Evolutionary conservation across 2,113 vertebrate genomes (phyloP).

Genomic region (Chaenocephalus aceratus): DNA sequence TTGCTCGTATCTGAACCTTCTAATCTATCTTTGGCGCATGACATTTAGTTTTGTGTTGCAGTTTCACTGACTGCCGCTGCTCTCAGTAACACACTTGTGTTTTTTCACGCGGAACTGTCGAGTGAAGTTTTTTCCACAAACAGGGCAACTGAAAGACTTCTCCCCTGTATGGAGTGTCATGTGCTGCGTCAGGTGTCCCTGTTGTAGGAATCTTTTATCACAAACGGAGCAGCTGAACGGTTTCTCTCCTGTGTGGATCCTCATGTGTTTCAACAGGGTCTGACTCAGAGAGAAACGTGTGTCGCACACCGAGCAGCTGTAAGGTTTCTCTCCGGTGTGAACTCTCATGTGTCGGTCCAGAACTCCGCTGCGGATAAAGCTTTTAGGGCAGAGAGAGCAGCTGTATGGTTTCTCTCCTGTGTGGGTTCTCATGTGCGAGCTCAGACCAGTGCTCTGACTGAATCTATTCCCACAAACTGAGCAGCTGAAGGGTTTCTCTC

Average conservation of each 20-base stretch:
- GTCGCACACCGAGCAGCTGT: slow-evolving; percentile 8
- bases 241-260: slow-evolving; percentile 24
- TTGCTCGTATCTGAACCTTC: neutral
- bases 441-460: neutral
- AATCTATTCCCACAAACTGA: neutral
- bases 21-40: neutral
- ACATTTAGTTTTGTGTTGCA: neutral
- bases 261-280: slow-evolving; percentile 16
- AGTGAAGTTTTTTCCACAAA: slow-evolving; percentile 5
- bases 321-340: slow-evolving; percentile 26
- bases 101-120: neutral
- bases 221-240: slow-evolving; percentile 22
- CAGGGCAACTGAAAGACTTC: neutral
- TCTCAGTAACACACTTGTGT: neutral
- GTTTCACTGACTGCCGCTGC: neutral
- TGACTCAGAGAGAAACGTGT: neutral
- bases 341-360: slow-evolving; percentile 29
- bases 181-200: slow-evolving; percentile 10
- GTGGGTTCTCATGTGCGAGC: slow-evolving; percentile 11
- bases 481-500: slow-evolving; percentile 20
- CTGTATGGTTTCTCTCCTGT: slow-evolving; percentile 14
- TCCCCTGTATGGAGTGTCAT: slow-evolving; percentile 14
- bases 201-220: neutral
- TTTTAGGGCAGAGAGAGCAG: neutral
- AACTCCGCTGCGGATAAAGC: neutral